Evolutionary conservation across 2,113 vertebrate species (phyloP).

Genomic region (Meleagris gallopavo): DNA sequence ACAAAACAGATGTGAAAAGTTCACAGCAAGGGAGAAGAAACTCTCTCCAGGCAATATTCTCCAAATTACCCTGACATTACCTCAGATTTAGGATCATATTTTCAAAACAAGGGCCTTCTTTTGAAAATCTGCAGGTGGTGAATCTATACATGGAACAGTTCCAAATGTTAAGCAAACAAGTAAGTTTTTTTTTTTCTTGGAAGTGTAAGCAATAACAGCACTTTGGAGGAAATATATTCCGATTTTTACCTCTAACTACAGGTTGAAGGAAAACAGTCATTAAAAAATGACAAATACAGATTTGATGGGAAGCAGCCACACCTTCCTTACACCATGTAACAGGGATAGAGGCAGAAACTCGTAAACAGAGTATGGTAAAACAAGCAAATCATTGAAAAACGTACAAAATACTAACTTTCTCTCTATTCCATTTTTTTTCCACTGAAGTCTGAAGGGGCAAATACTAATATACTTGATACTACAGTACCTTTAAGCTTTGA

Average conservation of each 20-base stretch:
- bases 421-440: background rate
- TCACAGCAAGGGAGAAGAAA: background rate
- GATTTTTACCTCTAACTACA: background rate
- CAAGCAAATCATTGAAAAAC: background rate
- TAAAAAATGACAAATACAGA: slow-evolving; percentile 15
- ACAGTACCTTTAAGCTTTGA: background rate
- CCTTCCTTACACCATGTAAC: background rate
- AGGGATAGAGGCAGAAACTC: background rate
- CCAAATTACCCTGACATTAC: background rate
- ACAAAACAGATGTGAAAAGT: background rate
- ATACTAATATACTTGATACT: background rate
- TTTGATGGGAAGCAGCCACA: background rate
- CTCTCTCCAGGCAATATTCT: background rate
- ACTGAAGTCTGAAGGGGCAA: background rate
- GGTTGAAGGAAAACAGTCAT: background rate
- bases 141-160: background rate
- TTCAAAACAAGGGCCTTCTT: background rate
- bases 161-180: background rate
- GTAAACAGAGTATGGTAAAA: background rate
- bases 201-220: background rate
- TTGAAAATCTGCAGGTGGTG: slow-evolving; percentile 10
- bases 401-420: background rate
- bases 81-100: background rate
- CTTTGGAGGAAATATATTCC: background rate
- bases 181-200: background rate